These are phyloP conservation scores for Climacteris rufus DNA, from an alignment of 2,113 vertebrate species.

Conservation along the genomic window DNA sequence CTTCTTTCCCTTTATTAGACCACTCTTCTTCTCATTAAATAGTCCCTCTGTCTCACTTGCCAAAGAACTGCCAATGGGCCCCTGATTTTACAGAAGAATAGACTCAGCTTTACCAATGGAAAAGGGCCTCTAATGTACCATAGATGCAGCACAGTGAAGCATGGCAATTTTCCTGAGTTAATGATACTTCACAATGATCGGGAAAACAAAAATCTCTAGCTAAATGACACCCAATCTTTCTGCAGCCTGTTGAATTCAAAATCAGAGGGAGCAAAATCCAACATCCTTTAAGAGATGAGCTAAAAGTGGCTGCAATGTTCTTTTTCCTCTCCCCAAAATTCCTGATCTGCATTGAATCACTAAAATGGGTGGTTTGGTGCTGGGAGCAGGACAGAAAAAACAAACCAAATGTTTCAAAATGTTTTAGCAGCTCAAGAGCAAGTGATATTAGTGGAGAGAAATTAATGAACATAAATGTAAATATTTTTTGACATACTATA, in stretches of 20 bases:
- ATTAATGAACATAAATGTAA: background rate
- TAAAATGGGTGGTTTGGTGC: background rate
- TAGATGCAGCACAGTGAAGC: conserved; percentile 73
- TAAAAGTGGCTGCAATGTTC: background rate
- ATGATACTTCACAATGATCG: conserved; percentile 78
- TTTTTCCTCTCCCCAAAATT: background rate
- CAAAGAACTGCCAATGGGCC: conserved; percentile 83
- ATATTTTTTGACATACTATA: background rate
- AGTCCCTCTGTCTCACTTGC: conserved; percentile 80
- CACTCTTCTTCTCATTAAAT: conserved; percentile 75
- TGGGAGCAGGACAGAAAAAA: background rate
- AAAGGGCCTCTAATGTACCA: conserved; percentile 77
- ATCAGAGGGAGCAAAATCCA: background rate
- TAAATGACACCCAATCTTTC: conserved; percentile 44
- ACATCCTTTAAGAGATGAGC: background rate
- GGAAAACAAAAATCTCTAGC: conserved; percentile 75
- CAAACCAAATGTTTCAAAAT: background rate
- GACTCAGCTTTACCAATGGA: conserved; percentile 71
- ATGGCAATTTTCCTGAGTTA: conserved; percentile 82
- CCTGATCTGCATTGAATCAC: background rate
- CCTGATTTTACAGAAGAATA: conserved; percentile 80
- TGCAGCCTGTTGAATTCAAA: conserved; percentile 30
- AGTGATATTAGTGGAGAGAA: background rate
- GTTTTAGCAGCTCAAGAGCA: background rate
- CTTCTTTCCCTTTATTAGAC: conserved; percentile 65